A percentile compares a stretch with the other conserved stretches of the same genome.
phyloP scores from a whole-genome alignment of 2,113 vertebrate genomes.

The Amia ocellicauda region DNA sequence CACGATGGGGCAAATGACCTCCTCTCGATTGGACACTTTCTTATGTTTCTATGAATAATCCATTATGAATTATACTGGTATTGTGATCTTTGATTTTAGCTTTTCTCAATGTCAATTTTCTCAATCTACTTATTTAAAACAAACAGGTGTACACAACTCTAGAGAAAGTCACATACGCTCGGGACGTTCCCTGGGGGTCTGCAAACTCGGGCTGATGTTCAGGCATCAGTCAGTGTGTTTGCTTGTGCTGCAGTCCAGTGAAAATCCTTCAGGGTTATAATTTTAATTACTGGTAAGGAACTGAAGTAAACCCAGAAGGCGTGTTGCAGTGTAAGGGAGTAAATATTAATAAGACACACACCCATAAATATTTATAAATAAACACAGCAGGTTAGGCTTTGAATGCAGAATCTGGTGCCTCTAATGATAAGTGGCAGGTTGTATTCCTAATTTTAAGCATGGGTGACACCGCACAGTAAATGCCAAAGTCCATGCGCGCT shows the following conservation, averaged over 20 bases:
- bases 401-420: neutral
- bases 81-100: no score
- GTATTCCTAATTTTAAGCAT: constrained; percentile 10
- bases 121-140: neutral
- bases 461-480: neutral
- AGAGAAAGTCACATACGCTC: no score
- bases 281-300: constrained; percentile 19
- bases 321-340: constrained; percentile 1
- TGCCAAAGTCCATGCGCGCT: neutral
- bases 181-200: constrained; percentile 4
- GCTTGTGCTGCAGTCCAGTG: neutral
- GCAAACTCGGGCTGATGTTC: constrained; percentile 3
- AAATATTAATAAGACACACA: constrained; percentile 19
- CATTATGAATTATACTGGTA: no score
- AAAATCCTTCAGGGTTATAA: constrained; percentile 12
- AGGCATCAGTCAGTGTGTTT: constrained; percentile 6
- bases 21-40: no score
- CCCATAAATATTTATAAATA: constrained; percentile 25
- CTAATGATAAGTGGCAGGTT: neutral
- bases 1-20: no score
- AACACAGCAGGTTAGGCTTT: constrained; percentile 3
- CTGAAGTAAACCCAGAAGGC: neutral
- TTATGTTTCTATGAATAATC: no score
- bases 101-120: no score
- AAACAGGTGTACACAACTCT: no score